Evolutionary conservation across 2,113 vertebrate genomes (phyloP), one percentile per base, ranked within the genome.

Genomic region (Carettochelys insculpta): DNA sequence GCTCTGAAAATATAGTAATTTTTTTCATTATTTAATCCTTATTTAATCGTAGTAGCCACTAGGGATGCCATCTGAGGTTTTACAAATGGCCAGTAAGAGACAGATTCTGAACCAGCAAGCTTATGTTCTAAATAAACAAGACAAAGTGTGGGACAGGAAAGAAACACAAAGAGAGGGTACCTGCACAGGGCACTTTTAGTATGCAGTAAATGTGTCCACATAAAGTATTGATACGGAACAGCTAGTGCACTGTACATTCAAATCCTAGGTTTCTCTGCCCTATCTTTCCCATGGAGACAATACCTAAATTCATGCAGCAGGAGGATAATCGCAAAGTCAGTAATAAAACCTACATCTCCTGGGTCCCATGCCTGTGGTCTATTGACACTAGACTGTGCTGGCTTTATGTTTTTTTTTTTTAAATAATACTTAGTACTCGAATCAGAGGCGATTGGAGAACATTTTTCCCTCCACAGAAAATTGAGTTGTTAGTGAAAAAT

Each of bases 1-100:
- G 31, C 17, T 29, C 52, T 52, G 34, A 47, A 82, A 29, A 83
- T 52, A 6, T 0, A 25, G 8, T 11, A 3, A 0, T 9, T 11
- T 25, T 25, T n/a, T 34, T 65, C n/a, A 38, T 2, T 65, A 76
- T 78, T 75, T 58, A 0, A 50, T 84, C 77, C 34, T 85, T 24
- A 13, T 53, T n/a, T n/a, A n/a, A n/a, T n/a, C n/a, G n/a, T n/a
- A 9, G 4, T 24, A 77, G 41, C 6, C 79, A 61, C 31, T 52
- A 3, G 17, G 68, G 58, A 10, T 10, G 3, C 2, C 87, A 68
- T 22, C 47, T 71, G 25, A 14, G 6, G 0, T 1, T 83, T 3
- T 90, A 22, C 11, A 47, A 81, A 34, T 2, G 71, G n/a, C 54
- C 20, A 76, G 16, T 10, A 61, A 27, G 31, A 12, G 58, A 51